Base-by-base conservation (phyloP, 2,888 invertebrate genomes). In the Ormyrus nitidulus region DNA sequence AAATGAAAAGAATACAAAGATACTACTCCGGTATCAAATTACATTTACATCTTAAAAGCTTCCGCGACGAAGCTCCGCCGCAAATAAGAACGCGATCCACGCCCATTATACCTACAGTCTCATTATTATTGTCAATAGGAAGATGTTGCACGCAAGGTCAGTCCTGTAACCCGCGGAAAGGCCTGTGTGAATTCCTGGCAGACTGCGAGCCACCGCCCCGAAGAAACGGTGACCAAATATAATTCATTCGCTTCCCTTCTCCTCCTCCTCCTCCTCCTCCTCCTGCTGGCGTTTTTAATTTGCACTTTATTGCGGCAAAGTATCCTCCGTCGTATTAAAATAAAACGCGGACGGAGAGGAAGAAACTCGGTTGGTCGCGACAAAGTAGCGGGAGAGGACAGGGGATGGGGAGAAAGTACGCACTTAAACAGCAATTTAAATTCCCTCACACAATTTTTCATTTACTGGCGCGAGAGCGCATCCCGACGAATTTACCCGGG, bases 381-480 rank as follows among this genome's bases (percentile, higher is more conserved):
- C 1, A 19, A 19, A 19, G 19, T 19, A 19, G 19, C 19, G 10
- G 44, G n/a, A 54, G 51, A 69, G 48, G 11, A 11, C 10, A 58
- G 58, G 13, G 58, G 46, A n/a, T n/a, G 19, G 19, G 19, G 19
- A 19, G 19, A 19, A 44, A 13, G 48, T 54, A 49, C 51, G 61
- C 59, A 6, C 59, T 53, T 68, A 68, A 68, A 34, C 54, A 54
- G 68, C 68, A 65, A 70, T 70, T 70, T 59, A 70, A 70, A 70
- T 56, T 69, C 58, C 19, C 69, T 69, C 19, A 48, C n/a, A 8
- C 58, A 58, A 65, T 65, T 65, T 69, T 69, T 58, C 69, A 69
- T 69, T 69, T 58, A 69, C 58, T 19, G n/a, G 10, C 19, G 19
- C 69, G 46, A 6, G 44, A 10, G 6, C 56, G 56, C 68, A 56